Conservation (phyloP, 2,797 vertebrate species). For the Chloroceryle amazona region DNA sequence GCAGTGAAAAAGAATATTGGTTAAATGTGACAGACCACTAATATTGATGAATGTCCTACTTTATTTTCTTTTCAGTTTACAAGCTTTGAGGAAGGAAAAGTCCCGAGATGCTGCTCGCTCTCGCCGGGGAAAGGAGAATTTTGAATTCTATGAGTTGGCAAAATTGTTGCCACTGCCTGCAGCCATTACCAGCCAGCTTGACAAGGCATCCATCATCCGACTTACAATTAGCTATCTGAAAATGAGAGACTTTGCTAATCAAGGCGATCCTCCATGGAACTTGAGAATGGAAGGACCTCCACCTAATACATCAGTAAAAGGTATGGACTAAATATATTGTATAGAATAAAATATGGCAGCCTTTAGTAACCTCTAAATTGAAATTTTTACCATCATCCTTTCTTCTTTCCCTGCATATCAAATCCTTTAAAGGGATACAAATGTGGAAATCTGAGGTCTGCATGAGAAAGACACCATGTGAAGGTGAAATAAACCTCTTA, state of each 20-base stretch:
- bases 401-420: constrained; percentile 87
- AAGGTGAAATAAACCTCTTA: constrained; percentile 86
- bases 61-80: constrained; percentile 88
- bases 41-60: constrained; percentile 51
- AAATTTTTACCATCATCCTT: constrained; percentile 83
- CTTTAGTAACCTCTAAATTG: constrained; percentile 57
- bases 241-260: constrained; percentile 99
- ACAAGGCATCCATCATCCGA: constrained; percentile 98
- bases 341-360: constrained; percentile 46
- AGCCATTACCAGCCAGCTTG: constrained; percentile 97
- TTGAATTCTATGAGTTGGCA: constrained; percentile 98
- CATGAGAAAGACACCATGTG: constrained; percentile 87
- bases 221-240: constrained; percentile 99
- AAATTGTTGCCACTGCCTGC: constrained; percentile 97
- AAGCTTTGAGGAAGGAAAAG: constrained; percentile 98
- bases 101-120: constrained; percentile 96
- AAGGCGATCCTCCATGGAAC: constrained; percentile 98
- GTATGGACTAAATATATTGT: constrained; percentile 79
- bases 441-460: constrained; percentile 88
- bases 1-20: not conserved
- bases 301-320: constrained; percentile 98
- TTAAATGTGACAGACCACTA: not conserved
- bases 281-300: constrained; percentile 95
- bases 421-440: constrained; percentile 88
- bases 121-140: constrained; percentile 97